Base-by-base conservation (phyloP, 2,888 invertebrate genomes). In the Tetragonisca angustula region DNA sequence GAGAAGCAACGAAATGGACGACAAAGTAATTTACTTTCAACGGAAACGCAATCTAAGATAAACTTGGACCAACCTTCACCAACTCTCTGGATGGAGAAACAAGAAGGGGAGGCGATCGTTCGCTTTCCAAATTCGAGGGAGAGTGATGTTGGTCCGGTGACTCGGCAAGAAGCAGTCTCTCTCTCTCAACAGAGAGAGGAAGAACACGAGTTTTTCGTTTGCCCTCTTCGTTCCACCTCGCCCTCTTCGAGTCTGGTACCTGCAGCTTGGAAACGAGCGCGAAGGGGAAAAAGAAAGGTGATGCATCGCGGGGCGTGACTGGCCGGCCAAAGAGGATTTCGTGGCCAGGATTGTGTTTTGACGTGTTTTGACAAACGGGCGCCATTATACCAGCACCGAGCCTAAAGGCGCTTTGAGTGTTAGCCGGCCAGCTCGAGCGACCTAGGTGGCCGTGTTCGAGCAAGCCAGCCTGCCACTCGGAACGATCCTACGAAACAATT, bases 311-410 rank as follows among this genome's bases (percentile, higher is more conserved):
- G 93, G 93, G 94, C 93, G 93, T 94, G 94, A 92, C 93, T 90
- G 88, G 79, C 68, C 79, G 79, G 76, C 85, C 80, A 74, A 78
- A 79, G 80, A 88, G 91, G 91, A 91, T 92, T 92, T 92, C 91
- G 92, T 92, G 88, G 89, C 89, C 84, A 86, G 91, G 88, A 92
- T 92, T 88, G 90, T 94, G 93, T 94, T 94, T 94, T 94, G 94
- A 94, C 93, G 92, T 94, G 94, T 94, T 94, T 94, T 94, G 94
- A 94, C 94, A 94, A 94, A 94, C 94, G 93, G 92, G 90, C 93
- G 93, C 93, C 92, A 94, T 94, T 94, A 93, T 92, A 91, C 88
- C 86, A 84, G 82, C 87, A 84, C 85, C 80, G 81, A 87, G 82
- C 79, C 91, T 85, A 84, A 89, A 88, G 90, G 83, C 85, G 87